phyloP scores from a whole-genome alignment of 2,888 invertebrate species.

The Eupithecia exiguata region DNA sequence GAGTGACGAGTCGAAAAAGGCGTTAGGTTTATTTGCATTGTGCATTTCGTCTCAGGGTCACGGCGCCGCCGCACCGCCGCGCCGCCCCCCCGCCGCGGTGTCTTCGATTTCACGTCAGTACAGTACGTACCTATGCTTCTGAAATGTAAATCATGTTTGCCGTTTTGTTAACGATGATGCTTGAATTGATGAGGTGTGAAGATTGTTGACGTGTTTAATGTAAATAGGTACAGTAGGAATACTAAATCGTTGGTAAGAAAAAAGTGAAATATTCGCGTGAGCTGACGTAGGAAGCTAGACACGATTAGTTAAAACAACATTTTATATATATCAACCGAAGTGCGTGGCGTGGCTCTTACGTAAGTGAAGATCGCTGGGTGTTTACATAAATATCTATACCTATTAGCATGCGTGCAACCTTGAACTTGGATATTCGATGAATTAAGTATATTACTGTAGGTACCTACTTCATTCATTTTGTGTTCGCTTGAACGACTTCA shows the following conservation, averaged over 20 bases:
- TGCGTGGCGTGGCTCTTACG: constrained; percentile 28
- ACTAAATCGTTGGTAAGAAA: no score
- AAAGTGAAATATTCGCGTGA: no score
- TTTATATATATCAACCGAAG: constrained; percentile 8
- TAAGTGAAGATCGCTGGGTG: constrained; percentile 29
- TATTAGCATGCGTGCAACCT: constrained; percentile 31
- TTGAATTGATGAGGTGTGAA: neutral
- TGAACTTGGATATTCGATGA: constrained; percentile 37
- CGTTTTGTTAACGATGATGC: neutral
- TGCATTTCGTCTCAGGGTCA: constrained; percentile 41
- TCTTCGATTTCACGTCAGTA: constrained; percentile 17
- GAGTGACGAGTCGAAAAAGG: constrained; percentile 24
- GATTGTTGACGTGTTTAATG: neutral
- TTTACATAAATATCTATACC: constrained; percentile 13
- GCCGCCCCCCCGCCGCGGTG: constrained; percentile 5
- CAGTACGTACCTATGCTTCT: neutral
- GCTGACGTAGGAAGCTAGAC: neutral
- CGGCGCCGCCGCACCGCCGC: neutral
- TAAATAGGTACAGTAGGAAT: neutral
- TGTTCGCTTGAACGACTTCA: neutral
- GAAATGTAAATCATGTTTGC: constrained; percentile 11
- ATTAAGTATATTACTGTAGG: neutral
- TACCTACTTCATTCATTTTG: neutral
- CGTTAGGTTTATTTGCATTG: constrained; percentile 30
- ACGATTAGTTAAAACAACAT: constrained; percentile 12